Conservation (phyloP, 1,140 invertebrate genomes). For the Nasonia vitripennis region DNA sequence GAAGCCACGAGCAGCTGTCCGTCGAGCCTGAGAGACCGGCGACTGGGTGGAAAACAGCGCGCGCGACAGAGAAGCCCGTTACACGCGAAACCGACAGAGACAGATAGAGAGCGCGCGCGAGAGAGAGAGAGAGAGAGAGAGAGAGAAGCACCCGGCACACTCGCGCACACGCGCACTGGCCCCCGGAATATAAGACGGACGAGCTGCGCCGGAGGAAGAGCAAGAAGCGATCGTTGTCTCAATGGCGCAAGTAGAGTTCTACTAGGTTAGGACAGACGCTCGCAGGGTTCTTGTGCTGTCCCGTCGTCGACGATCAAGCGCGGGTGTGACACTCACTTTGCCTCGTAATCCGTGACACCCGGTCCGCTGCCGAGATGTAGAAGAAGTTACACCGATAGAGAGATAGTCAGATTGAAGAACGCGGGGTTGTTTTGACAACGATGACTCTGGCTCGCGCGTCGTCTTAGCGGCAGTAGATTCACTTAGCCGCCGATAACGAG, state of each 20-base stretch:
- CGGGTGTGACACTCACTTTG: too few relatives aligned
- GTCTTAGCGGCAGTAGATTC: neutral
- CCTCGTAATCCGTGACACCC: too few relatives aligned
- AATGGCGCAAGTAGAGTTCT: neutral
- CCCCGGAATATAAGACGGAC: slow-evolving; percentile 7
- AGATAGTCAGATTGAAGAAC: neutral
- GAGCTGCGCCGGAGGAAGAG: neutral
- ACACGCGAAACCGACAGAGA: slow-evolving; percentile 8
- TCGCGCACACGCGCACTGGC: neutral
- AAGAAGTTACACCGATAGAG: neutral
- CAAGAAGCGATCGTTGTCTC: neutral
- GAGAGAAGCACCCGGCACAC: slow-evolving; percentile 12
- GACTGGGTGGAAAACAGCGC: slow-evolving; percentile 39
- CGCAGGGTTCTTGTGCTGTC: slow-evolving; percentile 12
- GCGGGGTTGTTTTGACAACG: neutral
- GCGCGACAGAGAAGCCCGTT: too few relatives aligned
- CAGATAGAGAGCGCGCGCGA: neutral
- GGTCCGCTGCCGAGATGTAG: neutral
- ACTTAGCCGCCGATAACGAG: neutral
- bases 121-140: neutral
- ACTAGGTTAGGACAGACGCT: slow-evolving; percentile 50
- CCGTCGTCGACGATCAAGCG: too few relatives aligned
- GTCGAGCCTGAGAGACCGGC: slow-evolving; percentile 48
- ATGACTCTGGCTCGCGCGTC: neutral
- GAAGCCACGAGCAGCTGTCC: neutral